Percentiles rank a stretch among this genome's conserved stretches.
These are phyloP conservation scores for Nannoperca australis DNA, from an alignment of 2,797 vertebrate species.

Conservation along the genomic window DNA sequence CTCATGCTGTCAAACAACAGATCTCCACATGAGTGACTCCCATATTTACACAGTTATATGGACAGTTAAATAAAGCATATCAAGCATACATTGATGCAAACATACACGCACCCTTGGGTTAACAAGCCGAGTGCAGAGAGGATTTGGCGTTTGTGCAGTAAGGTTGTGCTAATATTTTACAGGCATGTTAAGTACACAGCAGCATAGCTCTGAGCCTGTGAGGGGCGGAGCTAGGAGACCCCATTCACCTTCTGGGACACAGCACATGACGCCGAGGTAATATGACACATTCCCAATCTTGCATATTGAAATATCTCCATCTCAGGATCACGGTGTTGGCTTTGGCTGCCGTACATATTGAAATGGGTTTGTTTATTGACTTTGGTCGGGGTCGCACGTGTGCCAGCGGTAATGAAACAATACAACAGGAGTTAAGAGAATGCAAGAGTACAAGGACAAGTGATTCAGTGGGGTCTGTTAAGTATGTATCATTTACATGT, in stretches of 20 bases:
- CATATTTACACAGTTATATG: slow-evolving; percentile 9
- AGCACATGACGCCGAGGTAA: slow-evolving; percentile 59
- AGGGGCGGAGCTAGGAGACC: slow-evolving; percentile 58
- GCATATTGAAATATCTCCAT: slow-evolving; percentile 74
- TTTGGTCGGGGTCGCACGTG: slow-evolving; percentile 57
- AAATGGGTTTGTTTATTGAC: slow-evolving; percentile 79
- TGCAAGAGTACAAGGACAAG: slow-evolving; percentile 46
- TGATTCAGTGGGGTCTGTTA: slow-evolving; percentile 34
- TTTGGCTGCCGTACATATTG: slow-evolving; percentile 45
- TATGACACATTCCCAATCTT: slow-evolving; percentile 62
- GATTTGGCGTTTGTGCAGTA: slow-evolving; percentile 21
- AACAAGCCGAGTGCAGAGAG: slow-evolving; percentile 25
- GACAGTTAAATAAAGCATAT: slow-evolving; percentile 29
- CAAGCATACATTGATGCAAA: slow-evolving; percentile 6
- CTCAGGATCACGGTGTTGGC: slow-evolving; percentile 37
- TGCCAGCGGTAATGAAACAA: slow-evolving; percentile 67
- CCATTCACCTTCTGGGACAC: slow-evolving; percentile 72
- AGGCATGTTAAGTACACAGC: slow-evolving; percentile 54
- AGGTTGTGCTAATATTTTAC: slow-evolving; percentile 52
- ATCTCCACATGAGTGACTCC: slow-evolving; percentile 33
- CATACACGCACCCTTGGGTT: slow-evolving; percentile 17
- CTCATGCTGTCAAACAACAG: slow-evolving; percentile 48
- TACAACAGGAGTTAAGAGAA: slow-evolving; percentile 49
- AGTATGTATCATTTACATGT: slow-evolving; percentile 21
- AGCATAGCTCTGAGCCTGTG: slow-evolving; percentile 48